phyloP scores from a whole-genome alignment of 2,888 invertebrate species.

The Eilema sororculum region DNA sequence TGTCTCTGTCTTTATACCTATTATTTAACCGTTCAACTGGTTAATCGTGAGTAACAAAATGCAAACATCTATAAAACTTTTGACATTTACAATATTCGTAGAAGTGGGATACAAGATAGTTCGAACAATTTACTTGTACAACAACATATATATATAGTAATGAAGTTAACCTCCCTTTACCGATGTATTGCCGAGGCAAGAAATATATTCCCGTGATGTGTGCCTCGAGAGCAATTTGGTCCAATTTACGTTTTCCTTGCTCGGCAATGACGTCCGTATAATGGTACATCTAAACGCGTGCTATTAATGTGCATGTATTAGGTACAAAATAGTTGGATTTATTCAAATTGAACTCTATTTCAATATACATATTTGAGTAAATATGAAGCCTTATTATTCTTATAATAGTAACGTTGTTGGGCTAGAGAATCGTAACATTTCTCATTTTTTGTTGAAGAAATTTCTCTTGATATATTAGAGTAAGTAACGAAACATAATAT shows the following conservation, averaged over 20 bases:
- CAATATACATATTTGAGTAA: background rate
- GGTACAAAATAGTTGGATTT: conserved; percentile 6
- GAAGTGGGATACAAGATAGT: background rate
- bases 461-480: too few species aligned
- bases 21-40: too few species aligned
- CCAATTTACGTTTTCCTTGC: conserved; percentile 40
- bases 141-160: conserved; percentile 14
- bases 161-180: conserved; percentile 18
- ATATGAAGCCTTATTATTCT: background rate
- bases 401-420: background rate
- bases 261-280: conserved; percentile 25
- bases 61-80: background rate
- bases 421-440: background rate
- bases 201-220: conserved; percentile 43
- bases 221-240: conserved; percentile 46
- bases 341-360: conserved; percentile 2
- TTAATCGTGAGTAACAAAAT: too few species aligned
- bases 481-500: too few species aligned
- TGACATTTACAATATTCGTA: background rate
- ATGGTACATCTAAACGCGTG: conserved; percentile 28
- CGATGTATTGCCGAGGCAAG: conserved; percentile 29
- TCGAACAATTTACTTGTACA: background rate
- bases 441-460: too few species aligned
- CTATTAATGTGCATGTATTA: conserved; percentile 1
- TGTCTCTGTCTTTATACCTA: too few species aligned